Base-by-base conservation (phyloP, 2,113 vertebrate species). In the Brachirus orientalis region DNA sequence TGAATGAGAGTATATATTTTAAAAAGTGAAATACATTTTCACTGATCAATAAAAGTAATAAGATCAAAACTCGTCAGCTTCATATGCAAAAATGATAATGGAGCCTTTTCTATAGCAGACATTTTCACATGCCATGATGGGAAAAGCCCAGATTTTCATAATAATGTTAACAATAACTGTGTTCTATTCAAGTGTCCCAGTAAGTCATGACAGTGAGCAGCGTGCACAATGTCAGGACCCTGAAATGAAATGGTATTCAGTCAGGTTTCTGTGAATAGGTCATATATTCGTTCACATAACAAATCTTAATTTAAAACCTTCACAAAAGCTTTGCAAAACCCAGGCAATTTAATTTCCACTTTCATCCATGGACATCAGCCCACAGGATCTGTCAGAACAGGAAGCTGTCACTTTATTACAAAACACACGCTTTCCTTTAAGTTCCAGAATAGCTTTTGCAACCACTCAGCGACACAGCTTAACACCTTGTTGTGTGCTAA, bases 201-300 rank as follows among this genome's bases (percentile, higher is more conserved):
- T 46, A 28, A 22, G 18, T 6, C 57, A 46, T 48, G 43, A 47
- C 16, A 55, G 7, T 28, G 8, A 44, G 14, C 47, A 17, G 8
- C n/a, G 8, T 11, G 53, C 36, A 55, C 53, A 55, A 55, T 38
- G 35, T 19, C 17, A 55, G n/a, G 17, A 33, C 7, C 11, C 16
- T 8, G 18, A 55, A 62, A 16, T 19, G 18, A 10, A 45, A 54
- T 61, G 57, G 40, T 20, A 10, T 47, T 55, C 59, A 56, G n/a
- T 8, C 43, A 62, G 45, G 1, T 13, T 41, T 19, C 40, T 28
- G 16, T 54, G 33, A 51, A 19, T 37, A 56, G 17, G 18, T 2
- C 18, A 8, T 18, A 44, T 18, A 46, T 17, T 35, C 22, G 7
- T 33, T 45, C 16, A 35, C 33, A 60, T 35, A 7, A 11, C 18